phyloP scores from a whole-genome alignment of 2,888 invertebrate species.

The Melipona bicolor region DNA sequence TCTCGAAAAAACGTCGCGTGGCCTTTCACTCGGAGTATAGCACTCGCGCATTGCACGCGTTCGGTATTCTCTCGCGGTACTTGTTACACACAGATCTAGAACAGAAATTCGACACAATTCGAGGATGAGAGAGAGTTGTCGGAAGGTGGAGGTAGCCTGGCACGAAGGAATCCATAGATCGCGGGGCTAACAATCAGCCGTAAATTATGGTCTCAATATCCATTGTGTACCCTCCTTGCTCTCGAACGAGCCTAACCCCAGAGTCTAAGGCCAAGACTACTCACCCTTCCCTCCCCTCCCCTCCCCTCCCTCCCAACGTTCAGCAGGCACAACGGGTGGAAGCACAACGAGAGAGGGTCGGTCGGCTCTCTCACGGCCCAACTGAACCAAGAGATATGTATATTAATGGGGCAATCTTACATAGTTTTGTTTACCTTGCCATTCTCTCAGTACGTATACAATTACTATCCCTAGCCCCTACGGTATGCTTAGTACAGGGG shows the following conservation, averaged over 20 bases:
- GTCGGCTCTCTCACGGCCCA: conserved; percentile 74
- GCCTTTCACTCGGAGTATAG: conserved; percentile 18
- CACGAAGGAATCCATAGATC: conserved; percentile 83
- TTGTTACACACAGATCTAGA: conserved; percentile 59
- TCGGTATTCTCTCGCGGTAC: conserved; percentile 37
- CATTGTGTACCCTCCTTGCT: conserved; percentile 83
- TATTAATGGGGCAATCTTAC: conserved; percentile 85
- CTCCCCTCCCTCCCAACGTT: conserved; percentile 47
- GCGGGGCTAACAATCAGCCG: conserved; percentile 84
- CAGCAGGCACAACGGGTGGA: conserved; percentile 58
- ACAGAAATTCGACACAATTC: conserved; percentile 78
- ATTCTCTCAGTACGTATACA: conserved; percentile 83
- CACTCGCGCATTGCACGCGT: conserved; percentile 38
- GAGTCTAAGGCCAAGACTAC: conserved; percentile 83
- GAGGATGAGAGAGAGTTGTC: conserved; percentile 70
- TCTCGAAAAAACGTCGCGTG: conserved; percentile 42
- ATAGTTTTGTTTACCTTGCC: conserved; percentile 85
- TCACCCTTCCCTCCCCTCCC: conserved; percentile 69
- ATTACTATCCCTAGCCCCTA: conserved; percentile 80
- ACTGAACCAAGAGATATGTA: conserved; percentile 84
- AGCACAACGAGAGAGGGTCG: conserved; percentile 60
- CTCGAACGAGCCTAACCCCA: conserved; percentile 80
- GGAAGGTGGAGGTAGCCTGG: conserved; percentile 66
- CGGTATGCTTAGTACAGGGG: conserved; percentile 65
- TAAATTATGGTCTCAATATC: conserved; percentile 85